A percentile compares a stretch with the other conserved stretches of the same genome.
phyloP scores from a whole-genome alignment of 2,797 vertebrate genomes.

The Peromyscus melanophrys region DNA sequence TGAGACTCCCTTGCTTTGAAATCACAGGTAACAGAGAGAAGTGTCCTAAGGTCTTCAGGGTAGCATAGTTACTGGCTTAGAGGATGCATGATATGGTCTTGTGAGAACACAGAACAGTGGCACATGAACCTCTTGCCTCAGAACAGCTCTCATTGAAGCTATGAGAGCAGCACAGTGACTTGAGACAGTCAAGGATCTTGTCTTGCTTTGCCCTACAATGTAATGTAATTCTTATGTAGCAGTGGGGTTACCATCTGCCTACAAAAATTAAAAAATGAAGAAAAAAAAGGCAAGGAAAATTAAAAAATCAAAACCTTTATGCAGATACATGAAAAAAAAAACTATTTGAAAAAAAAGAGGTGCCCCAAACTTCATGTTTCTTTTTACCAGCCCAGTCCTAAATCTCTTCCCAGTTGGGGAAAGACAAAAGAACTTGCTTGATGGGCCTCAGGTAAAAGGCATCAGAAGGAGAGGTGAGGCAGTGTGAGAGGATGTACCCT shows the following conservation, averaged over 20 bases:
- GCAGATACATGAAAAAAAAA: background rate
- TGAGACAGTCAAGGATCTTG: background rate
- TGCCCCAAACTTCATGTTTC: background rate
- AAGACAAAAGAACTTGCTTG: background rate
- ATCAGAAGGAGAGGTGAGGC: background rate
- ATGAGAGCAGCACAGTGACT: background rate
- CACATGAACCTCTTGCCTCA: background rate
- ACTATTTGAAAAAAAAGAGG: background rate
- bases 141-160: background rate
- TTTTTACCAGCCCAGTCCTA: background rate
- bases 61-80: background rate
- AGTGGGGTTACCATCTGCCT: background rate
- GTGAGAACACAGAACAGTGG: background rate
- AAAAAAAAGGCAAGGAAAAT: background rate
- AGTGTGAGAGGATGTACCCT: background rate
- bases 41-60: background rate
- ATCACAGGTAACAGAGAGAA: background rate
- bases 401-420: background rate
- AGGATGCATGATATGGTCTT: background rate
- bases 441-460: background rate
- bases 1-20: background rate
- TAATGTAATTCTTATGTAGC: background rate
- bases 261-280: background rate
- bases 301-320: slow-evolving; percentile 22
- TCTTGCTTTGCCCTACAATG: background rate